phyloP scores from a whole-genome alignment of 2,888 invertebrate species.

The Omphaloscelis lunosa region DNA sequence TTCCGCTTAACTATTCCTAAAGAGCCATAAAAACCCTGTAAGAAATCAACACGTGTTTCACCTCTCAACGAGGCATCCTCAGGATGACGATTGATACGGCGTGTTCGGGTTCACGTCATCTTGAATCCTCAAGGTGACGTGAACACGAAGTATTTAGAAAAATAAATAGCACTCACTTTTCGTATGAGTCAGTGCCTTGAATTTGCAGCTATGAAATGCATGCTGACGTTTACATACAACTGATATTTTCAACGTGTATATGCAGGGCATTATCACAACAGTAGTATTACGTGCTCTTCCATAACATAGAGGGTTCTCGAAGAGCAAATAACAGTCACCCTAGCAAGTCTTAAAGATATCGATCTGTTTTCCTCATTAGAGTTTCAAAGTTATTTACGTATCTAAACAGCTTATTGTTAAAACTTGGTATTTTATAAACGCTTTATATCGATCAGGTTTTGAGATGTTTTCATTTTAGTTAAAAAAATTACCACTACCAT shows the following conservation, averaged over 20 bases:
- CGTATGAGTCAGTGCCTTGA: not conserved
- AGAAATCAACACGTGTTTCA: too few relatives aligned
- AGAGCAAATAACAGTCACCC: constrained; percentile 22
- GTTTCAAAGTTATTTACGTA: constrained; percentile 23
- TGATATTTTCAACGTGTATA: not conserved
- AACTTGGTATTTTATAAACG: constrained; percentile 15
- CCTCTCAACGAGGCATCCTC: too few relatives aligned
- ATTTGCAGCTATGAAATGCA: not conserved
- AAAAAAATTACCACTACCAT: too few relatives aligned
- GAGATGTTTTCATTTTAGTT: not conserved
- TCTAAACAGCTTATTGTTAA: not conserved
- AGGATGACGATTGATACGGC: too few relatives aligned
- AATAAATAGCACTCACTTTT: not conserved
- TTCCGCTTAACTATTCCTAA: too few relatives aligned
- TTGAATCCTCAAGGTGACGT: too few relatives aligned
- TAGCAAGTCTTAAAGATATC: constrained; percentile 30
- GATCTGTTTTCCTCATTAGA: constrained; percentile 43
- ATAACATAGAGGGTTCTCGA: not conserved
- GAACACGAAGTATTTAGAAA: not conserved
- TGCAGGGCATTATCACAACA: constrained; percentile 2
- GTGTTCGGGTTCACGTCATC: too few relatives aligned
- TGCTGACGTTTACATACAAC: not conserved
- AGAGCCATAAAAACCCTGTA: too few relatives aligned
- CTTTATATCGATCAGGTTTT: not conserved
- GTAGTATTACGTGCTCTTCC: constrained; percentile 19